Percentiles rank a stretch among this genome's conserved stretches.
Conservation (phyloP, 2,797 vertebrate genomes). For the Erithacus rubecula region DNA sequence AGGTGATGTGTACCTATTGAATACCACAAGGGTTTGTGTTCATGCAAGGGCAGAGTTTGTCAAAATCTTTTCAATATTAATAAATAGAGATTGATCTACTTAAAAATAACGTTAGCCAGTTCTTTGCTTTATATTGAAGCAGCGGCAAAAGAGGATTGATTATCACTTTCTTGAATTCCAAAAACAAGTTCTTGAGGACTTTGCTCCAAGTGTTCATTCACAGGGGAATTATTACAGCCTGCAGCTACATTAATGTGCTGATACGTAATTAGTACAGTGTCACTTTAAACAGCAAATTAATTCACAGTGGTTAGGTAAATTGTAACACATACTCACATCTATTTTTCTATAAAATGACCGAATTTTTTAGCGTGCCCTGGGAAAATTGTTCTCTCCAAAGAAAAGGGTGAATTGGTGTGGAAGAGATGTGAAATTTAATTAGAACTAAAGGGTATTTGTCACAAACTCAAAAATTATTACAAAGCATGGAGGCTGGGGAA, state of each 20-base stretch:
- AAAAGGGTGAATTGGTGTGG: not conserved
- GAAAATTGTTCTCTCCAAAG: not conserved
- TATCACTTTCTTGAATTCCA: constrained; percentile 24
- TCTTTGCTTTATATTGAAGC: not conserved
- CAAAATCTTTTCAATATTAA: not conserved
- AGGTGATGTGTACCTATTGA: not conserved
- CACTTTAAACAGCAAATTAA: constrained; percentile 52
- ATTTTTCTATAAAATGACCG: not conserved
- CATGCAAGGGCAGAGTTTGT: not conserved
- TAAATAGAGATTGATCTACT: constrained; percentile 19
- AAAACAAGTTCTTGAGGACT: not conserved
- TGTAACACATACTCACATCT: not conserved
- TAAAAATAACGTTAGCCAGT: not conserved
- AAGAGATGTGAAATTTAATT: constrained; percentile 45
- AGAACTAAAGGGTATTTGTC: not conserved
- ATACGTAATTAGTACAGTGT: constrained; percentile 29
- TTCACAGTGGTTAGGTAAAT: constrained; percentile 12
- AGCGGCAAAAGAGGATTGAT: not conserved
- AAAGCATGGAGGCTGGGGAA: not conserved
- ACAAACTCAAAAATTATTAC: not conserved
- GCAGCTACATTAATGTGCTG: constrained; percentile 21
- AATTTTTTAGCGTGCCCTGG: not conserved
- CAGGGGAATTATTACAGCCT: constrained; percentile 4
- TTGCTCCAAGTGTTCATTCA: not conserved
- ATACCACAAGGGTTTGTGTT: not conserved